phyloP scores from a whole-genome alignment of 2,888 invertebrate species.

The Mimachlamys varia region DNA sequence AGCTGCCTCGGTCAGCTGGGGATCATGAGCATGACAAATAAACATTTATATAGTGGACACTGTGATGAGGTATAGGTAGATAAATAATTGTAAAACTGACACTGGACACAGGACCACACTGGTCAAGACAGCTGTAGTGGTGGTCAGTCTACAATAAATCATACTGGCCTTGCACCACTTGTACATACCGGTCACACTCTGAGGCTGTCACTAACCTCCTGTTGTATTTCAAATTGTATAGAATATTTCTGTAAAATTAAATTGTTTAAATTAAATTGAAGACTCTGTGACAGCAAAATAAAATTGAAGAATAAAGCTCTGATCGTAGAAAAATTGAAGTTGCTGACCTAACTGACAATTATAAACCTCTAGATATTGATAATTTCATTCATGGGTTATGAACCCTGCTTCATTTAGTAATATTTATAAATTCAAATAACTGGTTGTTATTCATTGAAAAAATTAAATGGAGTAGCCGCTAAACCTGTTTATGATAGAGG shows the following conservation, averaged over 20 bases:
- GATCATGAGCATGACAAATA: constrained; percentile 15
- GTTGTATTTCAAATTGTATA: neutral
- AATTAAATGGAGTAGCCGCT: no score
- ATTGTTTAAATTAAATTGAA: neutral
- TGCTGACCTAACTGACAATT: no score
- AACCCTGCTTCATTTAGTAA: no score
- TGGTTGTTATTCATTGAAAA: no score
- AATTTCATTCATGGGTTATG: no score
- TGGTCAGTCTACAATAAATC: neutral
- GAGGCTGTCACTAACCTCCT: neutral
- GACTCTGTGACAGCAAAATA: neutral
- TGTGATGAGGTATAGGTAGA: constrained; percentile 4
- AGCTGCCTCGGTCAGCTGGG: constrained; percentile 2
- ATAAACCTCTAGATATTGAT: no score
- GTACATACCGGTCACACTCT: neutral
- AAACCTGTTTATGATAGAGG: no score
- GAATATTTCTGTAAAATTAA: neutral
- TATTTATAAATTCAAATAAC: no score
- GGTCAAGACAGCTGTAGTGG: constrained; percentile 24
- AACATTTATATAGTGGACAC: constrained; percentile 25
- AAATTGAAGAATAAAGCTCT: no score
- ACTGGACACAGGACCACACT: constrained; percentile 19
- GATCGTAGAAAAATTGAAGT: no score
- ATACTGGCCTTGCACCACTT: neutral
- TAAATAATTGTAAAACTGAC: constrained; percentile 29